These are phyloP conservation scores for Oegoconia quadripuncta DNA, from an alignment of 2,888 invertebrate genomes.

Conservation along the genomic window DNA sequence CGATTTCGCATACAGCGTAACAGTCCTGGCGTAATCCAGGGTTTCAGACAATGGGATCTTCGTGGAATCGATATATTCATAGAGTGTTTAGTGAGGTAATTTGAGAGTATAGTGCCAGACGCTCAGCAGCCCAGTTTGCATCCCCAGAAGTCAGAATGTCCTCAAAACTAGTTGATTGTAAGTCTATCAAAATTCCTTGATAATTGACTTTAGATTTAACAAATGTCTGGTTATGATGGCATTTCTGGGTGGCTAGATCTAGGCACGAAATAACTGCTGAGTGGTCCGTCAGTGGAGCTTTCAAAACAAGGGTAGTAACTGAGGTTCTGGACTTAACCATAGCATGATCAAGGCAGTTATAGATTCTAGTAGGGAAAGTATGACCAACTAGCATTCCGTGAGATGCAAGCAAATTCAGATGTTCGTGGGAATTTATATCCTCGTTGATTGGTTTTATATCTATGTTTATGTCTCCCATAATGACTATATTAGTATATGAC, in stretches of 20 bases:
- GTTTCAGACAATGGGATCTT: no score
- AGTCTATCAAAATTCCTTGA: background rate
- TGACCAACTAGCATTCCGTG: no score
- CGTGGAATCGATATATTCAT: background rate
- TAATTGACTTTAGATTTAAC: background rate
- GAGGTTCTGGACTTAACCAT: background rate
- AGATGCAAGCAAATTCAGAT: no score
- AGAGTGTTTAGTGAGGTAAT: background rate
- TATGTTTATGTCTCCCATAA: no score
- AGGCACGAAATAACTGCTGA: background rate
- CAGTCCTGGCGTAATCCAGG: no score
- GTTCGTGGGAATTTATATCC: no score
- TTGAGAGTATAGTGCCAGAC: background rate
- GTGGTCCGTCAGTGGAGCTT: background rate
- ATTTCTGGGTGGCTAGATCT: background rate
- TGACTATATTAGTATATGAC: no score
- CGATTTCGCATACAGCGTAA: no score
- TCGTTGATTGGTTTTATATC: no score
- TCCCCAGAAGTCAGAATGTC: background rate
- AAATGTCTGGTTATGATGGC: background rate
- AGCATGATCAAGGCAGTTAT: background rate
- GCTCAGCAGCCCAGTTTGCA: background rate
- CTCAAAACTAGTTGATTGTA: background rate
- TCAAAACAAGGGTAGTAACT: background rate
- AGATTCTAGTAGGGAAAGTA: no score